Evolutionary conservation across 1,140 invertebrate genomes (phyloP), one percentile per base, ranked within the genome.

Genomic region (Zaprionus ghesquierei): DNA sequence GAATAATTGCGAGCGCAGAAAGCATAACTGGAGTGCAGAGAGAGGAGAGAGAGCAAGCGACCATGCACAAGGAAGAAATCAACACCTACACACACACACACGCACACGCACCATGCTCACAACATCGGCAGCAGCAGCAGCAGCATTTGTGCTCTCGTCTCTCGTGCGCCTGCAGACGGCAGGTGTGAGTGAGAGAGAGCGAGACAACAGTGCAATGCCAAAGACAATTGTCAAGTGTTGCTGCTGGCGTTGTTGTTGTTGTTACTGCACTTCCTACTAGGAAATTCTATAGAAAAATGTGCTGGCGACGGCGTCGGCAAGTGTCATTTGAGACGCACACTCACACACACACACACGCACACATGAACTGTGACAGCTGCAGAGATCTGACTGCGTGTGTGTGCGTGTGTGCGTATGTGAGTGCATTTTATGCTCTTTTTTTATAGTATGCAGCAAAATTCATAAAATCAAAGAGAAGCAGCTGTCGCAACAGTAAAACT

Each of bases 321-420:
- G 81, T 87, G 81, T 86, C 81, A 86, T 86, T 86, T 86, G 82
- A 86, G 82, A 86, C 70, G 60, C 60, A 78, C 71, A 66, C 69
- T 69, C 64, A 69, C 9, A 62, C 33, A 74, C 27, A 66, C 59
- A 53, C 15, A 56, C 23, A 61, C 38, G 63, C 41, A 44, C 23
- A 50, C 33, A 56, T 18, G 63, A 72, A 60, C 69, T 60, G 5
- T 69, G 65, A 41, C 72, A 75, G 72, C 72, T 75, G 72, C 66
- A 58, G 54, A 15, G 59, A 46, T 44, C 22, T 33, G n/a, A 31
- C 27, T 38, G 13, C 63, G 35, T 25, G 25, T 55, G 25, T 56
- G 13, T 72, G 33, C 35, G 41, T 66, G 35, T 55, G 29, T 68
- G 15, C n/a, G n/a, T n/a, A n/a, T 69, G 15, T 38, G 25, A 46